phyloP scores from a whole-genome alignment of 2,888 invertebrate species.

The Pristionchus fissidentatus region DNA sequence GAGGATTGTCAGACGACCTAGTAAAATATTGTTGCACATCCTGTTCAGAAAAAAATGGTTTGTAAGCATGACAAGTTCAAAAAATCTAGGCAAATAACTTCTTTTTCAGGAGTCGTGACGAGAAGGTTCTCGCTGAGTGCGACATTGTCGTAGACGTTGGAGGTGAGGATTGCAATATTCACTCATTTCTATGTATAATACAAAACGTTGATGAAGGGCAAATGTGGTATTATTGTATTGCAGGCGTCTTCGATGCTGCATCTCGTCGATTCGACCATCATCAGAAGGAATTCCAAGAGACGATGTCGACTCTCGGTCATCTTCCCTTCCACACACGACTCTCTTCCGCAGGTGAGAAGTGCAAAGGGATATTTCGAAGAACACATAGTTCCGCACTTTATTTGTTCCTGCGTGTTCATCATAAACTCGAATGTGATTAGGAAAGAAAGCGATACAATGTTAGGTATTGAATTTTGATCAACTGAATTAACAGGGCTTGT shows the following conservation, averaged over 20 bases:
- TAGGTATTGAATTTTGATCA: no score
- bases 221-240: background rate
- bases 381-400: no score
- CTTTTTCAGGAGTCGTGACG: slow-evolving; percentile 79
- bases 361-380: background rate
- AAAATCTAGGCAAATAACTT: background rate
- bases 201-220: no score
- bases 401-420: no score
- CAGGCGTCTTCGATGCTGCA: slow-evolving; percentile 84
- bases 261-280: slow-evolving; percentile 92
- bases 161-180: slow-evolving; percentile 71
- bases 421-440: no score
- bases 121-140: slow-evolving; percentile 83
- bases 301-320: slow-evolving; percentile 73
- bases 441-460: no score
- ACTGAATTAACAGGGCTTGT: no score
- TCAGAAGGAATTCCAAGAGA: slow-evolving; percentile 81
- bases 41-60: no score
- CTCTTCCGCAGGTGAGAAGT: slow-evolving; percentile 87
- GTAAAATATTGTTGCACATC: no score
- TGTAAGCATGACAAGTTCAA: background rate
- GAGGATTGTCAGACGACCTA: no score
- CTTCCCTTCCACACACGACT: slow-evolving; percentile 81
- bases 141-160: slow-evolving; percentile 97
- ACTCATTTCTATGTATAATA: background rate